Conservation (phyloP, 2,113 vertebrate species). For the Leptosomus discolor region DNA sequence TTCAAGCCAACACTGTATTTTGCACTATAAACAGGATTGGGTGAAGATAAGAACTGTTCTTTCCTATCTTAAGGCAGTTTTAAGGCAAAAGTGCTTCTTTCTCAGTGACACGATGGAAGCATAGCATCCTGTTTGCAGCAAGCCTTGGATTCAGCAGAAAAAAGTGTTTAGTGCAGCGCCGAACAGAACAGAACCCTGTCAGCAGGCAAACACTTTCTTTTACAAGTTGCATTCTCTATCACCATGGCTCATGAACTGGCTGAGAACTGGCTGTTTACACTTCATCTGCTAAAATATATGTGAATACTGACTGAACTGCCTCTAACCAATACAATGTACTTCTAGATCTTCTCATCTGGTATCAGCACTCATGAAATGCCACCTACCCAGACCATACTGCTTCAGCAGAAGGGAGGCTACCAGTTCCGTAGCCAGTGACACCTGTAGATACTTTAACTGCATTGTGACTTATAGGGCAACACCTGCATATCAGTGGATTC, state of each 20-base stretch:
- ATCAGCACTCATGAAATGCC: neutral
- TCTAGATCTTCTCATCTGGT: neutral
- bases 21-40: neutral
- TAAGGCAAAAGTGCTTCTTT: neutral
- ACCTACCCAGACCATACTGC: neutral
- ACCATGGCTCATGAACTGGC: neutral
- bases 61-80: neutral
- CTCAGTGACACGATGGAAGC: neutral
- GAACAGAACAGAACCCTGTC: too few species aligned
- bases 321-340: neutral
- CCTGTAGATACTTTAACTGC: neutral
- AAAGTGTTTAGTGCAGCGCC: too few species aligned
- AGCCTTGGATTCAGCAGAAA: too few species aligned
- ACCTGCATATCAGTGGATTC: neutral
- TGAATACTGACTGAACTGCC: neutral
- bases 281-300: neutral
- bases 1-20: neutral
- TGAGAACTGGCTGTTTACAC: neutral
- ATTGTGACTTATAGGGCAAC: neutral
- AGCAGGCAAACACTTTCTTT: neutral
- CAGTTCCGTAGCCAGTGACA: neutral
- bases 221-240: neutral
- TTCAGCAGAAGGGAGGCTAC: neutral
- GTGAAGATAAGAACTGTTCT: neutral
- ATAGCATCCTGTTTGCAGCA: too few species aligned